Evolutionary conservation across 2,113 vertebrate genomes (phyloP).

Genomic region (Motacilla alba): DNA sequence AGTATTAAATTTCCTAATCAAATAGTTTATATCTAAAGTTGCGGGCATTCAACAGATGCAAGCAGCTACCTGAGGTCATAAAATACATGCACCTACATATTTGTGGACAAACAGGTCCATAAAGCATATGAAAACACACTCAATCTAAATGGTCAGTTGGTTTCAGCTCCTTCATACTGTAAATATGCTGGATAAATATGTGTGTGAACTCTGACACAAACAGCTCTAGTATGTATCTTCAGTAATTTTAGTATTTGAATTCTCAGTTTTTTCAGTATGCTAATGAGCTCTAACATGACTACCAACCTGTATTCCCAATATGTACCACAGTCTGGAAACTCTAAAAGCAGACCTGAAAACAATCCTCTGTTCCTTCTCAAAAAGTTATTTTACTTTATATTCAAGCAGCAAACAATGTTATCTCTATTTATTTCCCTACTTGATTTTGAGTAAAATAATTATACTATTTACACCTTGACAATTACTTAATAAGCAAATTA

Average conservation of each 20-base stretch:
- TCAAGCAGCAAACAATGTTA: background rate
- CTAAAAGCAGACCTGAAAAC: background rate
- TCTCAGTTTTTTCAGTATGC: background rate
- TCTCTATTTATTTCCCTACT: background rate
- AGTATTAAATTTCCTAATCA: no score
- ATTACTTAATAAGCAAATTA: background rate
- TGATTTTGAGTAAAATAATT: background rate
- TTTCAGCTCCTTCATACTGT: background rate
- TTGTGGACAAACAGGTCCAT: background rate
- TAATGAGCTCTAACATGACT: background rate
- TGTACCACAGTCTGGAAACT: background rate
- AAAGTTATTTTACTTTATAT: background rate
- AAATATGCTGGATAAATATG: background rate
- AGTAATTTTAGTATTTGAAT: background rate
- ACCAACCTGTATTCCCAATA: background rate
- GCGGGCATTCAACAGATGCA: background rate
- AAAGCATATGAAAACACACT: background rate
- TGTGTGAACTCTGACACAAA: background rate
- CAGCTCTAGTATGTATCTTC: background rate
- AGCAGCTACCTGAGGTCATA: background rate
- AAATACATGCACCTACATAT: background rate
- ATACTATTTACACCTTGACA: background rate
- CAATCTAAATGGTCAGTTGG: background rate
- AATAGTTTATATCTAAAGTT: background rate
- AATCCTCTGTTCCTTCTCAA: background rate